Base-by-base conservation (phyloP, 2,797 vertebrate genomes). In the Lithobates pipiens region DNA sequence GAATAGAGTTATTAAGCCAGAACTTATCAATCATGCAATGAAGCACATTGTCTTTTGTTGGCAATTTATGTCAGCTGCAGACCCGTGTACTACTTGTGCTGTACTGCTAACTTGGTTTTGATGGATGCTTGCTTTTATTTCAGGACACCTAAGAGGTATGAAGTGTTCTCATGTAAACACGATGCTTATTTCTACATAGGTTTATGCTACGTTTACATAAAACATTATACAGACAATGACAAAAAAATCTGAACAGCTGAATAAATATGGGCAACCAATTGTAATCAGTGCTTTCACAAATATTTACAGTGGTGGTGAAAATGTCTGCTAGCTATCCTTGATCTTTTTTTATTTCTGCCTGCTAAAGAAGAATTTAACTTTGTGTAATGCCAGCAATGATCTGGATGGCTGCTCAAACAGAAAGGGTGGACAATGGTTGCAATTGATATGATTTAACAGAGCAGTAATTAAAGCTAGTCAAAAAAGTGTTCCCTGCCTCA, bases 21-120 rank as follows among this genome's bases (percentile, higher is more conserved):
- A 85, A 78, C 69, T 73, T 42, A 79, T 85, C 76, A 85, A 85
- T 71, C 83, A 72, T 42, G 69, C 75, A 77, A 63, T 72, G 46
- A 61, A 65, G 76, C 83, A 65, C 68, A 73, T 50, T 78, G 76
- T 77, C 50, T 73, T 32, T 44, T 44, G 68, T 44, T 78, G 76
- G 68, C 65, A 36, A 61, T 84, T 72, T 68, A 42, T 78, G 76
- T 32, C 57, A 71, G 57, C 32, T 61, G 15, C 16, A 54, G 69
- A 65, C n/a, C 50, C 50, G 29, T 77, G 34, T 42, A 77, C 50
- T 71, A 71, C 36, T 21, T 61, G n/a, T 32, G 25, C 46, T 63
- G 7, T 61, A 71, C 32, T 72, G 34, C 25, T 76, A 83, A 25
- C 27, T 54, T n/a, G 8, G 21, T 71, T 61, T 42, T 29, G 39